Evolutionary conservation across 2,797 vertebrate genomes (phyloP).

Genomic region (Enteromius afrohamiltoni): DNA sequence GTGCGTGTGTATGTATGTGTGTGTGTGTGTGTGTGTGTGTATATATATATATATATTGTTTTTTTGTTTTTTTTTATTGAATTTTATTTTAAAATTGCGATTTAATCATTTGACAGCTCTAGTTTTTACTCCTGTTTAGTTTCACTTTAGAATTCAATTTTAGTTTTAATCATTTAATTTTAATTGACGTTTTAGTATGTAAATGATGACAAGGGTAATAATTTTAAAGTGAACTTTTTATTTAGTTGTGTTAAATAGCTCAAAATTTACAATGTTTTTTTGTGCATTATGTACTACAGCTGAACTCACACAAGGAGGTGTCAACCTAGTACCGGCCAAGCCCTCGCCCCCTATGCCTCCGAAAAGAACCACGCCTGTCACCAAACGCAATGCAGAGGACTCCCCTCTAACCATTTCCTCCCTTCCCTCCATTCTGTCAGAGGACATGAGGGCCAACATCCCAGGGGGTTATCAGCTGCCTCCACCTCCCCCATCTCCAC

Average conservation of each 20-base stretch:
- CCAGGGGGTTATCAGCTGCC: conserved; percentile 77
- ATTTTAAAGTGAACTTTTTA: not conserved
- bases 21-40: too few relatives aligned
- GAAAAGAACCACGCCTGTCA: conserved; percentile 86
- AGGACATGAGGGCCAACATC: conserved; percentile 74
- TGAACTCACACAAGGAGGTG: conserved; percentile 84
- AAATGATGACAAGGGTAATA: not conserved
- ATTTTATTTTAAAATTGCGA: too few relatives aligned
- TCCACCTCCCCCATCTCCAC: conserved; percentile 78
- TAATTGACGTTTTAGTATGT: not conserved
- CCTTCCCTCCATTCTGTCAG: conserved; percentile 59
- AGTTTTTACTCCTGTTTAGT: not conserved
- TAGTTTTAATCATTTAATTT: not conserved
- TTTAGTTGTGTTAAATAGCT: not conserved
- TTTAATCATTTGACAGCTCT: too few relatives aligned
- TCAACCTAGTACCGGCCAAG: conserved; percentile 80
- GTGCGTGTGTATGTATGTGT: too few relatives aligned
- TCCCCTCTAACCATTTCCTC: conserved; percentile 49
- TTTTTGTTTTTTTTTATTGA: too few relatives aligned
- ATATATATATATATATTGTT: too few relatives aligned
- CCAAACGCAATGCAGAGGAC: conserved; percentile 75
- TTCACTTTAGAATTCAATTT: not conserved
- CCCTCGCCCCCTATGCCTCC: conserved; percentile 94
- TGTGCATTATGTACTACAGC: conserved; percentile 71
- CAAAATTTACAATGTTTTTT: conserved; percentile 16